A percentile compares a stretch with the other conserved stretches of the same genome.
Evolutionary conservation across 2,797 vertebrate species (phyloP).

Genomic region (Ambastaia sidthimunki): DNA sequence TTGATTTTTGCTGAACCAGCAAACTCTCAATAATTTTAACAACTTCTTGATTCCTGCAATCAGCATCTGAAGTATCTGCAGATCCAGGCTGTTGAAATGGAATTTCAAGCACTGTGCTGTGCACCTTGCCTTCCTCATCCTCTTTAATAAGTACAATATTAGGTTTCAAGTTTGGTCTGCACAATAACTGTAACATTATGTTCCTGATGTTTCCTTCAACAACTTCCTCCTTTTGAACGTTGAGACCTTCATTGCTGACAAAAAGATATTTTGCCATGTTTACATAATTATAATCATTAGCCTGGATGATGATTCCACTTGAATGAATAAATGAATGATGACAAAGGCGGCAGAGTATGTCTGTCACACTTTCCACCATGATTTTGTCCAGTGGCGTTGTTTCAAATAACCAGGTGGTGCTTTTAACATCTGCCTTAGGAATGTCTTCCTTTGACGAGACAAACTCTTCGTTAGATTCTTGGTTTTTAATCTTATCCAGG

Average conservation of each 20-base stretch:
- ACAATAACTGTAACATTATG: conserved; percentile 87
- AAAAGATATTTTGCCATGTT: conserved; percentile 93
- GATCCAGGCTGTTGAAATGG: conserved; percentile 73
- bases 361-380: conserved; percentile 79
- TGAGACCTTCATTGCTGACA: conserved; percentile 83
- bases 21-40: conserved; percentile 83
- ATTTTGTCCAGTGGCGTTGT: conserved; percentile 86
- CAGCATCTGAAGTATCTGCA: conserved; percentile 68
- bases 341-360: conserved; percentile 43
- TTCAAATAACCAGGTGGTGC: conserved; percentile 95
- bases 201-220: conserved; percentile 88
- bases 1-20: conserved; percentile 81
- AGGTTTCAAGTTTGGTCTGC: conserved; percentile 81
- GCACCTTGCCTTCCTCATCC: conserved; percentile 75
- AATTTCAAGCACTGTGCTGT: conserved; percentile 75
- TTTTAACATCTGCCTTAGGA: conserved; percentile 87
- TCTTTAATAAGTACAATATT: conserved; percentile 87
- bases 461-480: conserved; percentile 58
- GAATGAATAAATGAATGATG: conserved; percentile 40
- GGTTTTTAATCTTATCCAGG: conserved; percentile 85
- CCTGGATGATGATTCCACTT: conserved; percentile 87
- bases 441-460: conserved; percentile 77
- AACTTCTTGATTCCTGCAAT: conserved; percentile 80
- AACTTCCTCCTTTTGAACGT: conserved; percentile 83
- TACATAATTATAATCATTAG: conserved; percentile 89